Conservation (phyloP, 2,888 invertebrate genomes). For the Rhynchonema sp. region DNA sequence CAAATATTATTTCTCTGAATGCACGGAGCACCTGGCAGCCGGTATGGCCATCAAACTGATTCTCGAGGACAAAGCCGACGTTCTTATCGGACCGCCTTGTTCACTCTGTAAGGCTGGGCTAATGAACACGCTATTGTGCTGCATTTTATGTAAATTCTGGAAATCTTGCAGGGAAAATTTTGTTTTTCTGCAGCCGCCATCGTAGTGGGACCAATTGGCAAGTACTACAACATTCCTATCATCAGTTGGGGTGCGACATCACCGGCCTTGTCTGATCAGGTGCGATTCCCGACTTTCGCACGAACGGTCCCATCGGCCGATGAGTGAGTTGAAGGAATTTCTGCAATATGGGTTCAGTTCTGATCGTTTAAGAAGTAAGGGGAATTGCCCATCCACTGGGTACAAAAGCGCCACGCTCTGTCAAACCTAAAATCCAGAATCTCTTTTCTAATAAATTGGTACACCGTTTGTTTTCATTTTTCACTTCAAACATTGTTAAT, state of each 20-base stretch:
- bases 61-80: not conserved
- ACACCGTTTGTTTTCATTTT: too few species aligned
- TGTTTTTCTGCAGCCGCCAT: constrained; percentile 1
- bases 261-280: not conserved
- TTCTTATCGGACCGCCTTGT: constrained; percentile 1
- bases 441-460: too few species aligned
- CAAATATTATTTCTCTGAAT: not conserved
- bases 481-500: too few species aligned
- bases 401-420: too few species aligned
- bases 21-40: constrained; percentile 2
- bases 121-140: too few species aligned
- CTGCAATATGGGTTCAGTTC: too few species aligned
- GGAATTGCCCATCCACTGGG: too few species aligned
- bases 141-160: not conserved
- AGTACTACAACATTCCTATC: constrained; percentile 5
- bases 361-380: too few species aligned
- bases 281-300: not conserved
- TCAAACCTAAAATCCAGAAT: too few species aligned
- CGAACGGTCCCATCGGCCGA: constrained; percentile 1
- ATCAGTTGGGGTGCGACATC: constrained; percentile 4
- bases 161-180: not conserved
- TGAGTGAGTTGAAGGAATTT: not conserved
- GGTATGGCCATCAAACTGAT: constrained; percentile 2
- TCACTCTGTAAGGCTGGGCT: not conserved
- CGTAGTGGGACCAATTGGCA: not conserved